phyloP scores from a whole-genome alignment of 2,888 invertebrate genomes.

The Sphaerophoria rueppellii region DNA sequence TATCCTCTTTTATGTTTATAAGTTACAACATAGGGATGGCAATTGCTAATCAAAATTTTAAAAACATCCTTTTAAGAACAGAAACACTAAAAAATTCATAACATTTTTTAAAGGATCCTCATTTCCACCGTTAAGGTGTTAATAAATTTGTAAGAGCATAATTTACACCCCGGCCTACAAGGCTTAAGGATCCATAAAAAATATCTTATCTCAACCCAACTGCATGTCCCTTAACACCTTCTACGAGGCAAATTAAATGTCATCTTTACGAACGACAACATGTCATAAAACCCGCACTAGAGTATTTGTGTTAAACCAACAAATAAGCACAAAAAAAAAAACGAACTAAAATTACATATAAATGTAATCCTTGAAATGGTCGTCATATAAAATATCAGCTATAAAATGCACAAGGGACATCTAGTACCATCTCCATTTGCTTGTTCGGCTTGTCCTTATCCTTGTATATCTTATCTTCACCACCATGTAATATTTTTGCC shows the following conservation, averaged over 20 bases:
- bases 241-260: conserved; percentile 4
- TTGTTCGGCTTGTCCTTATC: neutral
- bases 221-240: conserved; percentile 1
- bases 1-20: too few species aligned
- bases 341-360: conserved; percentile 1
- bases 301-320: neutral
- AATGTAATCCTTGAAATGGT: conserved; percentile 21
- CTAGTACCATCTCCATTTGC: conserved; percentile 36
- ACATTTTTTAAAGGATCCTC: neutral
- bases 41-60: too few species aligned
- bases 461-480: conserved; percentile 28
- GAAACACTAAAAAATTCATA: neutral
- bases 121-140: neutral
- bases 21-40: too few species aligned
- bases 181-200: conserved; percentile 11
- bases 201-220: neutral
- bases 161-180: conserved; percentile 1
- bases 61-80: too few species aligned
- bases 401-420: conserved; percentile 66
- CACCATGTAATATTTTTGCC: conserved; percentile 19
- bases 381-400: conserved; percentile 38
- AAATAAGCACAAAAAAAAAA: conserved; percentile 11
- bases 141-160: conserved; percentile 3
- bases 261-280: neutral
- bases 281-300: neutral